Evolutionary conservation across 2,888 invertebrate species (phyloP).

Genomic region (Idaea biselata): DNA sequence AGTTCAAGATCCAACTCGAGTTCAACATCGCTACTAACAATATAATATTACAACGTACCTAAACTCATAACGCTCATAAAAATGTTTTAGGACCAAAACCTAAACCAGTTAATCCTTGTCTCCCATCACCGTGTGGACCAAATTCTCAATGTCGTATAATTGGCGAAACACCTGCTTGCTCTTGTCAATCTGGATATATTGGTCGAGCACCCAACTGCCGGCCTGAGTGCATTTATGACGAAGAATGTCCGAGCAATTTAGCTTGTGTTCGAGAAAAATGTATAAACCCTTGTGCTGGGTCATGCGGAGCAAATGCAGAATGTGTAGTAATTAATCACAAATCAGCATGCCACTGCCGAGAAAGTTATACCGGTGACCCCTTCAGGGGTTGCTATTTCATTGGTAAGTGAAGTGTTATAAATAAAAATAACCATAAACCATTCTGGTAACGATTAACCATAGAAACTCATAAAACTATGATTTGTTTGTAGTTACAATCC

Average conservation of each 20-base stretch:
- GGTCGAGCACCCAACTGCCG: conserved; percentile 93
- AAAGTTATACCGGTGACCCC: conserved; percentile 91
- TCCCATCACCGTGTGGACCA: conserved; percentile 91
- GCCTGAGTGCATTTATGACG: conserved; percentile 91
- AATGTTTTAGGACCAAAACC: conserved; percentile 74
- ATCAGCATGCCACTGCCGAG: conserved; percentile 90
- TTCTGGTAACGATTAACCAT: not conserved
- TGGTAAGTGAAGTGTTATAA: conserved; percentile 46
- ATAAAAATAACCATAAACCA: not conserved
- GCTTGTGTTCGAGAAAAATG: conserved; percentile 92
- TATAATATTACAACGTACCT: too few relatives aligned
- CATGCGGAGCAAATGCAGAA: conserved; percentile 88
- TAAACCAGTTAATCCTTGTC: conserved; percentile 86
- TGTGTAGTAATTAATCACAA: conserved; percentile 92
- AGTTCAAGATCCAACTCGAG: too few relatives aligned
- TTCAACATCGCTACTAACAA: too few relatives aligned
- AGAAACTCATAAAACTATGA: conserved; percentile 7
- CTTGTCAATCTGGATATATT: conserved; percentile 88
- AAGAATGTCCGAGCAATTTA: conserved; percentile 90
- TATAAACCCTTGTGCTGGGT: conserved; percentile 90
- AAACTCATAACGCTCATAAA: not conserved
- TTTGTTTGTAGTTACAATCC: conserved; percentile 69
- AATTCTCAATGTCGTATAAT: conserved; percentile 90
- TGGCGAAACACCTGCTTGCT: conserved; percentile 89
- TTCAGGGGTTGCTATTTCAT: conserved; percentile 86